These are phyloP conservation scores for Varanus salvator DNA, from an alignment of 2,113 vertebrate species.

Conservation along the genomic window DNA sequence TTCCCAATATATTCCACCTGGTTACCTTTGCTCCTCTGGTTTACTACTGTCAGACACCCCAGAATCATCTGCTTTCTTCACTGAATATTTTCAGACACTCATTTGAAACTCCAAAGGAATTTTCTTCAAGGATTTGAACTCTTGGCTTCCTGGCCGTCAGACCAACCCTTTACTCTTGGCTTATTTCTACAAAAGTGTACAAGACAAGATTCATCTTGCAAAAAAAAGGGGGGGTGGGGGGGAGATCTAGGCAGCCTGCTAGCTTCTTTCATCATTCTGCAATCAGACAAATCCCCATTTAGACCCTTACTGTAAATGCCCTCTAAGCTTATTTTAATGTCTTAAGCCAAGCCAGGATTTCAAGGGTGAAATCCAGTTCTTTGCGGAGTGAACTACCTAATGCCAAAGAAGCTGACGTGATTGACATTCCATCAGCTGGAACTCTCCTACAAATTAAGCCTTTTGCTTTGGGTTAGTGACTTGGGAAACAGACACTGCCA, in stretches of 20 bases:
- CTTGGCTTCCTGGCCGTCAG: neutral
- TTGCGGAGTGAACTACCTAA: neutral
- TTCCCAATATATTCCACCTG: too few relatives aligned
- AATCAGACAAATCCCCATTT: neutral
- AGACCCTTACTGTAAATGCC: neutral
- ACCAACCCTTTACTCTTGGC: neutral
- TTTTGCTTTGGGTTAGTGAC: neutral
- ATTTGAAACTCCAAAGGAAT: neutral
- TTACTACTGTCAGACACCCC: neutral
- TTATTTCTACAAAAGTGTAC: neutral
- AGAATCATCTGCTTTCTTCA: neutral
- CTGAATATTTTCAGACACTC: neutral
- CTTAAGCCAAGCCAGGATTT: neutral
- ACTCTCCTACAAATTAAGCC: neutral
- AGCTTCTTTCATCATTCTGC: neutral
- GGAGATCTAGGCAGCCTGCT: fast-evolving
- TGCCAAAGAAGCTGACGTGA: conserved; percentile 9
- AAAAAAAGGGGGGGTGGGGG: neutral
- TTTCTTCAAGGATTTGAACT: neutral
- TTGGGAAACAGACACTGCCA: neutral
- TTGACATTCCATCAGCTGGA: neutral
- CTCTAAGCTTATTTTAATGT: neutral
- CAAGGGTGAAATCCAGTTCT: conserved; percentile 9
- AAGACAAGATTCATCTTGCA: neutral
- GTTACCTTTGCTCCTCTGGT: neutral